A percentile compares a stretch with the other conserved stretches of the same genome.
These are phyloP conservation scores for Tolmerus cingulatus DNA, from an alignment of 2,888 invertebrate species.

Conservation along the genomic window DNA sequence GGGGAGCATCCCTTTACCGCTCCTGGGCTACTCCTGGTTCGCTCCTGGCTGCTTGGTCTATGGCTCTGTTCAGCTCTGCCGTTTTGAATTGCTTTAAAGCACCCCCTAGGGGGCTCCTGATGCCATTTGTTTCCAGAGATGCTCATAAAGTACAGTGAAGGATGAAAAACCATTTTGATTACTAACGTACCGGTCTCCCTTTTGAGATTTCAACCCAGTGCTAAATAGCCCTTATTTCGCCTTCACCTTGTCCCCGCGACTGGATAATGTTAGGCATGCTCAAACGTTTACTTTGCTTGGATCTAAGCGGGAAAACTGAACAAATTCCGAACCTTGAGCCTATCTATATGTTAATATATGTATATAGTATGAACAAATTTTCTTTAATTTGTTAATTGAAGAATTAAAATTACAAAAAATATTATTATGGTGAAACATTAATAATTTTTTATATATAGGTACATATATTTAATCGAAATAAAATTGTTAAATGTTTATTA, in stretches of 20 bases:
- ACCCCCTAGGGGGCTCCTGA: constrained; percentile 2
- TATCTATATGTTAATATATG: no score
- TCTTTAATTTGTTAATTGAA: no score
- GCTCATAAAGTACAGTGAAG: constrained; percentile 8
- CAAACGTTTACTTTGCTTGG: no score
- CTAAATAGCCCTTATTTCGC: constrained; percentile 5
- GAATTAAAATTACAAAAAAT: no score
- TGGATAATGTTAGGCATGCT: no score
- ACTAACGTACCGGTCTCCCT: neutral
- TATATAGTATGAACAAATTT: no score
- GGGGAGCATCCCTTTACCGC: neutral
- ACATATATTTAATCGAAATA: no score
- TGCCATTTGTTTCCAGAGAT: constrained; percentile 17
- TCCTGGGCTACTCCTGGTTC: neutral
- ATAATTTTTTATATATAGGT: no score
- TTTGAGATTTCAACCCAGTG: neutral
- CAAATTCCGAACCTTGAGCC: no score
- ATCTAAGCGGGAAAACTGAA: no score
- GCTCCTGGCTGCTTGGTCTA: neutral
- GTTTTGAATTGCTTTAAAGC: constrained; percentile 22
- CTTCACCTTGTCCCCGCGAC: neutral
- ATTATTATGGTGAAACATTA: no score
- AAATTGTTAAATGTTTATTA: no score
- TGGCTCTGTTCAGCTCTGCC: neutral
- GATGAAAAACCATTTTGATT: constrained; percentile 21